Conservation (phyloP, 1,140 invertebrate genomes). For the Cyrtorhinus lividipennis region DNA sequence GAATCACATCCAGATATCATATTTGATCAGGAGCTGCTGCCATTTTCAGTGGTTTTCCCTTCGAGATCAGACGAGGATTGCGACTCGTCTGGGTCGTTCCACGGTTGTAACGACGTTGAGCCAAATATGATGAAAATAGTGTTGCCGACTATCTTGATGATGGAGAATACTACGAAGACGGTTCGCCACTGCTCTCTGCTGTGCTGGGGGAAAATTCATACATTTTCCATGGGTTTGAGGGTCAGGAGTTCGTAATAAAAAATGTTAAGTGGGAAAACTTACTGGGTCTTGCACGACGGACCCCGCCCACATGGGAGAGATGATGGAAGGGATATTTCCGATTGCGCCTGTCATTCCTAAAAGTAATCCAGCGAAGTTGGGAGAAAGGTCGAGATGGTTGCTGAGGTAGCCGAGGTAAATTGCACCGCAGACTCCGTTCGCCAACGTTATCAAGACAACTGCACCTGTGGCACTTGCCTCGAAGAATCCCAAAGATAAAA, state of each 20-base stretch:
- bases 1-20: too few species aligned
- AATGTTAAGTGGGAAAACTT: slow-evolving; percentile 12
- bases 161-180: slow-evolving; percentile 40
- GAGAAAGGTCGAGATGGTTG: slow-evolving; percentile 60
- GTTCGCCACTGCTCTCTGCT: slow-evolving; percentile 37
- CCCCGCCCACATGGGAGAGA: slow-evolving; percentile 45
- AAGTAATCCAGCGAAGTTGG: slow-evolving; percentile 50
- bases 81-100: slow-evolving; percentile 31
- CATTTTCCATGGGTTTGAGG: background rate
- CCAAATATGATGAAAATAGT: slow-evolving; percentile 37
- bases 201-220: slow-evolving; percentile 29
- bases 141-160: slow-evolving; percentile 36
- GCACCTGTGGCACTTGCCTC: slow-evolving; percentile 46
- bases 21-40: too few species aligned
- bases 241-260: too few species aligned
- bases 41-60: too few species aligned
- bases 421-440: slow-evolving; percentile 43
- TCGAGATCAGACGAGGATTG: too few species aligned
- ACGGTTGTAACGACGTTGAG: slow-evolving; percentile 31
- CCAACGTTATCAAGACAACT: slow-evolving; percentile 30
- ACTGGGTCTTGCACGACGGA: slow-evolving; percentile 31
- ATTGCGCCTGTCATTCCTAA: slow-evolving; percentile 64
- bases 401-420: slow-evolving; percentile 37
- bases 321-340: slow-evolving; percentile 52
- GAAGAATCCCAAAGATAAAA: slow-evolving; percentile 30